A percentile compares a stretch with the other conserved stretches of the same genome.
phyloP scores from a whole-genome alignment of 2,113 vertebrate genomes.

The Halcyon malimbica region DNA sequence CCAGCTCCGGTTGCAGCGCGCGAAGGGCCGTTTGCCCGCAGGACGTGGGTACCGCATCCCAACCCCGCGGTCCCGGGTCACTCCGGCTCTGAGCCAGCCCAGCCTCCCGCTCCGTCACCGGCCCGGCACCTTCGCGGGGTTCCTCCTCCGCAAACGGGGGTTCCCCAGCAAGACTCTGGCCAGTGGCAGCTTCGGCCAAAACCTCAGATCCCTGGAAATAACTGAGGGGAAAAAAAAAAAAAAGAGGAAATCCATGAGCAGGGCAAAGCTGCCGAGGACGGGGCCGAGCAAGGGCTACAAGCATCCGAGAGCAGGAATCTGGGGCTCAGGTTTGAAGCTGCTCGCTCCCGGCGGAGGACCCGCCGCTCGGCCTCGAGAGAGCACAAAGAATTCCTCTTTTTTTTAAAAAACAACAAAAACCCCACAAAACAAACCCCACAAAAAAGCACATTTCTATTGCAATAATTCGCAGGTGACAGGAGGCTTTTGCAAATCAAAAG shows the following conservation, averaged over 20 bases:
- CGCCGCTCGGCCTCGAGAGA: fast-evolving
- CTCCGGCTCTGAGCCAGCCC: neutral
- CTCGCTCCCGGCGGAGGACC: fast-evolving
- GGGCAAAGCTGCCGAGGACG: fast-evolving
- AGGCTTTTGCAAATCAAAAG: neutral
- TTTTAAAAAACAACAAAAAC: neutral
- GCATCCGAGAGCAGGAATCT: neutral
- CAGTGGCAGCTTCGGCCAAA: neutral
- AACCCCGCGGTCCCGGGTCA: fast-evolving
- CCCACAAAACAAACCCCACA: too few species aligned
- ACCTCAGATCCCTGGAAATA: neutral
- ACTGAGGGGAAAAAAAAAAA: neutral
- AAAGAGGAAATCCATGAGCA: neutral
- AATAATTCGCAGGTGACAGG: neutral
- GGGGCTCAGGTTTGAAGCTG: fast-evolving
- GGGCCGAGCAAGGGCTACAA: neutral
- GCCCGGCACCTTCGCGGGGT: fast-evolving
- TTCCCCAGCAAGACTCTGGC: neutral
- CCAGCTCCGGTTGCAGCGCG: neutral
- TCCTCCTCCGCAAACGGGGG: neutral
- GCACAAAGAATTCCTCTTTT: neutral
- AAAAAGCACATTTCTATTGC: conserved; percentile 21
- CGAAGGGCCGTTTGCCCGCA: neutral
- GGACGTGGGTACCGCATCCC: neutral
- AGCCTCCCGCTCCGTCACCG: neutral